Evolutionary conservation across 2,113 vertebrate species (phyloP).

Genomic region (Megaleporinus macrocephalus): DNA sequence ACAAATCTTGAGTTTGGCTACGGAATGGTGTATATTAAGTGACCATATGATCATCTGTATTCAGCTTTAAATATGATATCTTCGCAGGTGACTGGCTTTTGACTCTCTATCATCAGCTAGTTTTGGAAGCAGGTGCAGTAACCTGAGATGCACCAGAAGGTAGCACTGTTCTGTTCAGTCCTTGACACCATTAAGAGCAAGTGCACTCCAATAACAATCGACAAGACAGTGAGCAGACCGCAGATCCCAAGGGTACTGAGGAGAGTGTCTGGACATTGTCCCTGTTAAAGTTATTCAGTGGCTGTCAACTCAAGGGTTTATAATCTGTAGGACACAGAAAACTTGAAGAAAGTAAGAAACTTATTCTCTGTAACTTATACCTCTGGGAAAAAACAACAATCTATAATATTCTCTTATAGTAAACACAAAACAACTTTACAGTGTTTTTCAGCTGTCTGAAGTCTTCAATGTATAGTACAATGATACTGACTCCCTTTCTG

Average conservation of each 20-base stretch:
- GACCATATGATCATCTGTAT: neutral
- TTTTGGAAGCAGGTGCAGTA: slow-evolving; percentile 71
- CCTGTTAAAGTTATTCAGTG: slow-evolving; percentile 1
- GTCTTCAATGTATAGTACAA: no score
- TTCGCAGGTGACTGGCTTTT: slow-evolving; percentile 56
- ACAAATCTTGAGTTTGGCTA: neutral
- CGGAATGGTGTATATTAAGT: neutral
- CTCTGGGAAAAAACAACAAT: no score
- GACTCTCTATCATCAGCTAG: slow-evolving; percentile 71
- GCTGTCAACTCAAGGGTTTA: neutral
- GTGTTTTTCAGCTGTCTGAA: no score
- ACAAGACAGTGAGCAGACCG: slow-evolving; percentile 35
- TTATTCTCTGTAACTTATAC: no score
- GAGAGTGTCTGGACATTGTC: slow-evolving; percentile 22
- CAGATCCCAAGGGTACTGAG: slow-evolving; percentile 25
- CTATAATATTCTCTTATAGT: no score
- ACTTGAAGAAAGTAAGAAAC: neutral
- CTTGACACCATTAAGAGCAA: slow-evolving; percentile 59
- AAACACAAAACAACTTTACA: no score
- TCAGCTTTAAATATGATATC: slow-evolving; percentile 66
- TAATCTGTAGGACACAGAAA: neutral
- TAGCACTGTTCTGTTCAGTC: slow-evolving; percentile 69
- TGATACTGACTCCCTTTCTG: no score
- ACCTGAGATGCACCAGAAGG: slow-evolving; percentile 68
- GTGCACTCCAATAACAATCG: slow-evolving; percentile 34